Percentiles rank a stretch among this genome's conserved stretches.
Evolutionary conservation across 2,888 invertebrate species (phyloP).

Genomic region (Ochropleura plecta): DNA sequence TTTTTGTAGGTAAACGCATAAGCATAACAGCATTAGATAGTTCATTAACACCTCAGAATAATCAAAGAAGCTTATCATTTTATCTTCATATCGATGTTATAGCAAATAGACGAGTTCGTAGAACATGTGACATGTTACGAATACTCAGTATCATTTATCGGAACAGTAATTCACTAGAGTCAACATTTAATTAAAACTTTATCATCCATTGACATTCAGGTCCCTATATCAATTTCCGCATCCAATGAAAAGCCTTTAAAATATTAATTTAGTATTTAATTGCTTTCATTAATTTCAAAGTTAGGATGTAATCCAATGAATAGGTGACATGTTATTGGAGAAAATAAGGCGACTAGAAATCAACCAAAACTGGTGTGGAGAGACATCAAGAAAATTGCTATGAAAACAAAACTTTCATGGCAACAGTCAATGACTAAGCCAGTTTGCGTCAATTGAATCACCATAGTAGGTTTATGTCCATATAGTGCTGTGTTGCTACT

Average conservation of each 20-base stretch:
- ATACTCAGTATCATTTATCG: conserved; percentile 51
- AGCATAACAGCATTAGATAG: background rate
- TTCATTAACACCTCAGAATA: conserved; percentile 6
- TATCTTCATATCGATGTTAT: conserved; percentile 40
- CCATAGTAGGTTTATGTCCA: conserved; percentile 51
- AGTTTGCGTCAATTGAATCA: conserved; percentile 41
- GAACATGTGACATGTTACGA: conserved; percentile 43
- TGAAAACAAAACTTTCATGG: background rate
- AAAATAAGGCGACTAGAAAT: background rate
- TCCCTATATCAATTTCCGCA: background rate
- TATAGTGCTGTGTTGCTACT: conserved; percentile 73
- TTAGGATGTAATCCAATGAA: background rate
- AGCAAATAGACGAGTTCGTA: conserved; percentile 45
- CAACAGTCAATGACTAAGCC: background rate
- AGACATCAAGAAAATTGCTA: background rate
- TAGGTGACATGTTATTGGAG: background rate
- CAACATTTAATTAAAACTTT: conserved; percentile 51
- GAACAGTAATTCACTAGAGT: conserved; percentile 31
- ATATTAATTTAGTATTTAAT: background rate
- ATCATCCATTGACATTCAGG: conserved; percentile 39
- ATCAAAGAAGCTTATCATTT: conserved; percentile 45
- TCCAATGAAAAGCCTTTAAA: background rate
- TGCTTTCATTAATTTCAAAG: background rate
- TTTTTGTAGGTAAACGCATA: background rate
- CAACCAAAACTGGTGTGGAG: too few relatives aligned